phyloP scores from a whole-genome alignment of 2,797 vertebrate genomes.

The Leptodactylus fallax region DNA sequence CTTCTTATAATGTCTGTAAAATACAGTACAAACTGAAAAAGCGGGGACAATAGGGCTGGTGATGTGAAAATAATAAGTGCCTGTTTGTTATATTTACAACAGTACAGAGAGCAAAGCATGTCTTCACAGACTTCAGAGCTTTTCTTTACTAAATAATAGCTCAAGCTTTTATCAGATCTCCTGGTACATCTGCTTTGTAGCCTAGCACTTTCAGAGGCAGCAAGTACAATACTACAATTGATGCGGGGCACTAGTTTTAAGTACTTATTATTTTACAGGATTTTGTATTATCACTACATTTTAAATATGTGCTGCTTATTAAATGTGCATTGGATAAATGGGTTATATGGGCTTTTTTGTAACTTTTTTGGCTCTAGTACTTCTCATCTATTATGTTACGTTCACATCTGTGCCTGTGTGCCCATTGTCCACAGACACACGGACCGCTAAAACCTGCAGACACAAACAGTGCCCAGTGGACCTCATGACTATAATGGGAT shows the following conservation, averaged over 20 bases:
- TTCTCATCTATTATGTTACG: too few relatives aligned
- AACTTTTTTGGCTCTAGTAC: too few relatives aligned
- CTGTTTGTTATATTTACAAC: constrained; percentile 23
- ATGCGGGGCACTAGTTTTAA: not conserved
- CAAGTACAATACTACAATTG: not conserved
- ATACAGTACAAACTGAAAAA: constrained; percentile 41
- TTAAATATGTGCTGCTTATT: not conserved
- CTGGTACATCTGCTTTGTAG: constrained; percentile 19
- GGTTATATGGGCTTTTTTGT: not conserved
- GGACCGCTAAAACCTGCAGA: too few relatives aligned
- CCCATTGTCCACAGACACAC: too few relatives aligned
- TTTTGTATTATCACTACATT: not conserved
- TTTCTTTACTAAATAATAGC: constrained; percentile 28
- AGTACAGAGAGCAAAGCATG: not conserved
- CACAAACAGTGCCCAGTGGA: too few relatives aligned
- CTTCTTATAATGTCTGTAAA: constrained; percentile 58
- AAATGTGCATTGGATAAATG: not conserved
- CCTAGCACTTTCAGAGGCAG: not conserved
- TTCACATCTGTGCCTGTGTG: too few relatives aligned
- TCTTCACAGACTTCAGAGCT: not conserved
- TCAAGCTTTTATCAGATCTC: constrained; percentile 18
- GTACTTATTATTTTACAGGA: not conserved
- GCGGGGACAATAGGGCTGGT: not conserved
- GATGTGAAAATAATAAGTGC: constrained; percentile 20
- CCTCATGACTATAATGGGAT: too few relatives aligned